Conservation (phyloP, 2,113 vertebrate species). For the Himantopus leucocephalus region DNA sequence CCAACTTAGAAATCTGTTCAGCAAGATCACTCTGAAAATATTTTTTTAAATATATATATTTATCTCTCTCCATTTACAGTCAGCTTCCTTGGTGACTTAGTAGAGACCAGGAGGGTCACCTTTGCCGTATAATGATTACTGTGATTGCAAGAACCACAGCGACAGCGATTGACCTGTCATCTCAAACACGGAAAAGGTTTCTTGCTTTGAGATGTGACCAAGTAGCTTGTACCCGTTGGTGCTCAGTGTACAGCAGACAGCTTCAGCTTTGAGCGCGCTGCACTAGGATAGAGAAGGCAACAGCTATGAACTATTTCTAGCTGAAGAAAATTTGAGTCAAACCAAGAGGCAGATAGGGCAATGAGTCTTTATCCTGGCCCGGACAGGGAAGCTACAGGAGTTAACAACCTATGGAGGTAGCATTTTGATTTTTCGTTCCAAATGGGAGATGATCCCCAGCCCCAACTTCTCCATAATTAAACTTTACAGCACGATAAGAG, state of each 20-base stretch:
- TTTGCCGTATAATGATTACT: neutral
- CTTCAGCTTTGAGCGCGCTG: neutral
- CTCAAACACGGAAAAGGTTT: neutral
- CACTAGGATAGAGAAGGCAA: neutral
- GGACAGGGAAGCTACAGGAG: neutral
- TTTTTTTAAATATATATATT: neutral
- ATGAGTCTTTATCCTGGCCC: neutral
- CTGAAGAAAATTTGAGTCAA: neutral
- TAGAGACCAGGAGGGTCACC: neutral
- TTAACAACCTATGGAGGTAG: neutral
- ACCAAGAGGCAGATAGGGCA: neutral
- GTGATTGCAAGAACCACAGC: neutral
- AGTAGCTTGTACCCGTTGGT: accelerated
- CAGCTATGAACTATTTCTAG: neutral
- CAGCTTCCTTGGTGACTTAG: neutral
- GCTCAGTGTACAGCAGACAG: neutral
- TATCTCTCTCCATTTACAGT: neutral
- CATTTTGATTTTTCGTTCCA: neutral
- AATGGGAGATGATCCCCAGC: neutral
- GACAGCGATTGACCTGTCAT: neutral
- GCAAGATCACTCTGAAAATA: neutral
- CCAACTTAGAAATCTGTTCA: neutral
- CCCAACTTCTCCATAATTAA: neutral
- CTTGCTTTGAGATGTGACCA: accelerated
- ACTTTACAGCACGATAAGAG: neutral